These are phyloP conservation scores for Margarornis squamiger DNA, from an alignment of 2,797 vertebrate genomes.

Conservation along the genomic window DNA sequence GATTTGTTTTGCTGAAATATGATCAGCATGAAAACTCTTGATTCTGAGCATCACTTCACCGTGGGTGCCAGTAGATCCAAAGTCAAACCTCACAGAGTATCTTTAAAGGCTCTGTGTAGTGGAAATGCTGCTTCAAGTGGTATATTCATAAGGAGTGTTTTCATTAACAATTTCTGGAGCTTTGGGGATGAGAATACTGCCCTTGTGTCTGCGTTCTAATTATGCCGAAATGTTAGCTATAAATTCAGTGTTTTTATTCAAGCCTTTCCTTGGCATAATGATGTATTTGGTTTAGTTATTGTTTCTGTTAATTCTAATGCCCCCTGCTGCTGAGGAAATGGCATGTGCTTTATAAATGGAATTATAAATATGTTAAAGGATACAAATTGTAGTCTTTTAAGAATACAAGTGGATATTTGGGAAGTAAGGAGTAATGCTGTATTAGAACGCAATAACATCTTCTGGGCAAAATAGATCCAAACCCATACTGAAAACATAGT, in stretches of 20 bases:
- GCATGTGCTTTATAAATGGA: slow-evolving; percentile 27
- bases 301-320: slow-evolving; percentile 60
- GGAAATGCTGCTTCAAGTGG: background rate
- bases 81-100: background rate
- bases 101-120: background rate
- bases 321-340: slow-evolving; percentile 49
- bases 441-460: background rate
- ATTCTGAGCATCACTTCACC: background rate
- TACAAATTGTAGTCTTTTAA: slow-evolving; percentile 13
- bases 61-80: background rate
- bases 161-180: background rate
- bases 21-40: background rate
- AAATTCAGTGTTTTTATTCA: slow-evolving; percentile 27
- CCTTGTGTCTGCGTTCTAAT: background rate
- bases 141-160: background rate
- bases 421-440: background rate
- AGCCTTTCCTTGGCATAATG: slow-evolving; percentile 13
- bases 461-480: background rate
- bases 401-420: background rate
- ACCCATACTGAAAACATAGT: background rate
- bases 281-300: slow-evolving; percentile 33
- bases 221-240: background rate
- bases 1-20: background rate
- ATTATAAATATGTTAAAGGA: slow-evolving; percentile 11
- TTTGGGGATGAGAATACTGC: background rate